phyloP scores from a whole-genome alignment of 2,113 vertebrate genomes.

The Phrynosoma platyrhinos region DNA sequence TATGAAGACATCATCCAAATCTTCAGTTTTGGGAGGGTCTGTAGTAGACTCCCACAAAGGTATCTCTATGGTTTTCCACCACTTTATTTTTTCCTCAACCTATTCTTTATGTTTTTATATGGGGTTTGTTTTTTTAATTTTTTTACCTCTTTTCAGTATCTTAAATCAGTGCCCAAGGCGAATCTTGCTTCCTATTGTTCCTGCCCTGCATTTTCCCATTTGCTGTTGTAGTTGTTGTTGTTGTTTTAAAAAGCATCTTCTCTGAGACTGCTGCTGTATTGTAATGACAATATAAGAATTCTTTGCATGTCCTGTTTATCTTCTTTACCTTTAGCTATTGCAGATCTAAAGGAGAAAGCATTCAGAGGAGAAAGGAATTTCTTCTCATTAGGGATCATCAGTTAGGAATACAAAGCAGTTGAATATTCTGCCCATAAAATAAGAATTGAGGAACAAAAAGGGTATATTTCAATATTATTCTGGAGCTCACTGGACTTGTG shows the following conservation, averaged over 20 bases:
- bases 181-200: neutral
- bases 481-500: neutral
- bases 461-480: neutral
- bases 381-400: neutral
- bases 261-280: neutral
- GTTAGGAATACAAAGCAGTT: neutral
- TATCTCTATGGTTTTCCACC: too few relatives aligned
- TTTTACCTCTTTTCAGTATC: neutral
- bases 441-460: neutral
- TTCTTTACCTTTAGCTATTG: neutral
- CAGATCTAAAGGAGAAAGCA: neutral
- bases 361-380: neutral
- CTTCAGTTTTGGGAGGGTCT: too few relatives aligned
- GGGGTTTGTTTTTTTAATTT: neutral
- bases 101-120: too few relatives aligned
- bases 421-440: constrained; percentile 13
- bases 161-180: neutral
- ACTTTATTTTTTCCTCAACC: too few relatives aligned
- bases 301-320: neutral
- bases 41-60: too few relatives aligned
- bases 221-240: neutral
- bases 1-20: too few relatives aligned
- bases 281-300: neutral
- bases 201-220: neutral
- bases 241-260: too few relatives aligned